phyloP scores from a whole-genome alignment of 2,797 vertebrate genomes.

The Enteromius unitaeniatus region DNA sequence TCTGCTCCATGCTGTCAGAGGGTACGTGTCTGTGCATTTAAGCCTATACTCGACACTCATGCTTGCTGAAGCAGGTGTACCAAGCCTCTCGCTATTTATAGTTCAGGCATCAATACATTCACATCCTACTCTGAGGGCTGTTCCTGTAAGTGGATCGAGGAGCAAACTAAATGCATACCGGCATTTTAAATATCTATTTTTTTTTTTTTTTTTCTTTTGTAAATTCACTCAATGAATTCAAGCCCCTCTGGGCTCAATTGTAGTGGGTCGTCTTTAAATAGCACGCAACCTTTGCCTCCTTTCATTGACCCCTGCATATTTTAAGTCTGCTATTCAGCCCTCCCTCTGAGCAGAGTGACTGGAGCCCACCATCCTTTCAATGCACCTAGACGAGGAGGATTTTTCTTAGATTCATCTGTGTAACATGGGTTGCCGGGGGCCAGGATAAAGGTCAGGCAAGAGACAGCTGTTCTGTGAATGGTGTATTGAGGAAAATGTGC shows the following conservation, averaged over 20 bases:
- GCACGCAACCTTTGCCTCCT: constrained; percentile 63
- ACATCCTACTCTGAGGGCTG: constrained; percentile 1
- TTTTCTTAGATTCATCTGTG: constrained; percentile 6
- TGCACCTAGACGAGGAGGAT: neutral
- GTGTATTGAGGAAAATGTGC: neutral
- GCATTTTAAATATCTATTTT: constrained; percentile 21
- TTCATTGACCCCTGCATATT: constrained; percentile 54
- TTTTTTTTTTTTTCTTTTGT: constrained; percentile 17
- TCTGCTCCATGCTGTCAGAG: constrained; percentile 93
- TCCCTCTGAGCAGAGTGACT: constrained; percentile 25
- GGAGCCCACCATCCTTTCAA: neutral
- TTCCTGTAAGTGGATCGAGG: constrained; percentile 18
- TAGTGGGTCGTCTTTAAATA: constrained; percentile 64
- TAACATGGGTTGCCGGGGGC: neutral
- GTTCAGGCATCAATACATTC: constrained; percentile 62
- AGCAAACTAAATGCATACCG: neutral
- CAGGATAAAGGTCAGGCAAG: constrained; percentile 18
- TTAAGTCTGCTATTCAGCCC: constrained; percentile 29
- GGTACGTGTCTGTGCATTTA: constrained; percentile 79
- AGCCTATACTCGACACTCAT: neutral
- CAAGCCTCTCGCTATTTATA: constrained; percentile 67
- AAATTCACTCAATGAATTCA: constrained; percentile 9
- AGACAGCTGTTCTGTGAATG: constrained; percentile 6
- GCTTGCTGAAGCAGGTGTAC: constrained; percentile 40
- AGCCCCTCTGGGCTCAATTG: constrained; percentile 25